Evolutionary conservation across 2,888 invertebrate species (phyloP).

Genomic region (Cephus rjabovi): DNA sequence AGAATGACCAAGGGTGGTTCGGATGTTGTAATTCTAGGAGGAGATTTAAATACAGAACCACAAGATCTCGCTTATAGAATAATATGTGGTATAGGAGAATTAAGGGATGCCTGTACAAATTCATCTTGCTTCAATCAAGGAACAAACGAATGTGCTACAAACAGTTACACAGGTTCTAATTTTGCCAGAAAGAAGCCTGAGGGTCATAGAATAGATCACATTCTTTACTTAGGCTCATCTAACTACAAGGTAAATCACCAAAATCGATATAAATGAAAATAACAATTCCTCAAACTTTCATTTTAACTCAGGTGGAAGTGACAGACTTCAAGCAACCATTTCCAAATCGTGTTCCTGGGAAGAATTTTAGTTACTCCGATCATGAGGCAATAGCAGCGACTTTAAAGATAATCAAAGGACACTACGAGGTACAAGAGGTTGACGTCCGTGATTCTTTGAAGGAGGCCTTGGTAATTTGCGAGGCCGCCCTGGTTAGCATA

Average conservation of each 20-base stretch:
- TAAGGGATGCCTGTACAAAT: conserved; percentile 69
- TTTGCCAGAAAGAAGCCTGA: conserved; percentile 70
- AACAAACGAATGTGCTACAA: conserved; percentile 84
- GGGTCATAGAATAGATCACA: conserved; percentile 94
- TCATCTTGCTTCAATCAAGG: conserved; percentile 64
- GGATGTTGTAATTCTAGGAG: conserved; percentile 89
- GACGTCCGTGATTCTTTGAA: conserved; percentile 64
- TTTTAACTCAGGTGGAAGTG: conserved; percentile 62
- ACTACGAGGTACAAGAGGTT: conserved; percentile 30
- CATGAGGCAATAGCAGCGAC: conserved; percentile 85
- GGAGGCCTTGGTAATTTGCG: conserved; percentile 73
- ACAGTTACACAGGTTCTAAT: conserved; percentile 80
- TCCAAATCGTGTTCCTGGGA: conserved; percentile 78
- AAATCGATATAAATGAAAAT: conserved; percentile 35
- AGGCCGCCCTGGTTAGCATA: conserved; percentile 70
- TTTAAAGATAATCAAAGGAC: conserved; percentile 51
- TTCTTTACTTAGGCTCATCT: conserved; percentile 74
- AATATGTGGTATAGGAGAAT: conserved; percentile 70
- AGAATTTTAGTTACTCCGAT: conserved; percentile 86
- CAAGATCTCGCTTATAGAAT: conserved; percentile 83
- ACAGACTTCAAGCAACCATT: conserved; percentile 77
- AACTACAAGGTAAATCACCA: conserved; percentile 46
- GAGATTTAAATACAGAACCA: conserved; percentile 95
- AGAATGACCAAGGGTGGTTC: conserved; percentile 82
- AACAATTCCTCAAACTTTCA: conserved; percentile 6